These are phyloP conservation scores for Lithobates pipiens DNA, from an alignment of 2,797 vertebrate genomes.

Conservation along the genomic window DNA sequence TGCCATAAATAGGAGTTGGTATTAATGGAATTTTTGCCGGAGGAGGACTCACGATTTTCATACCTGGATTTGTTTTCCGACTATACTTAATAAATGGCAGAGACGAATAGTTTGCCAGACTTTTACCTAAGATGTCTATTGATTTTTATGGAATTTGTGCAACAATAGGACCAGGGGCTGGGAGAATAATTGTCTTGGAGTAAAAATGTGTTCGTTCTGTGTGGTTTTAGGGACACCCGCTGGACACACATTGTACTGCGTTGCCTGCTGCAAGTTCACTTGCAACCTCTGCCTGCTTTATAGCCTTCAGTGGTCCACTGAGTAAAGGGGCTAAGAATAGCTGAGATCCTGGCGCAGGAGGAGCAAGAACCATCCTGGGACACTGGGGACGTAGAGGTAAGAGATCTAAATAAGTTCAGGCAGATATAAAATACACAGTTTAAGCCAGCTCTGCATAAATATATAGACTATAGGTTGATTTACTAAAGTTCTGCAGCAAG, in stretches of 20 bases:
- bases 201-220: background rate
- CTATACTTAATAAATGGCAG: background rate
- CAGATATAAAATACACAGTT: no score
- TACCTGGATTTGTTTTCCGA: background rate
- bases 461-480: no score
- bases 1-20: background rate
- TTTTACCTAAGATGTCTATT: background rate
- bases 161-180: background rate
- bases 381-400: constrained; percentile 67
- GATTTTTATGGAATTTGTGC: background rate
- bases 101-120: background rate
- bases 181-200: background rate
- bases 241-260: background rate
- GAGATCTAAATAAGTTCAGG: background rate
- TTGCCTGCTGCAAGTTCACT: no score
- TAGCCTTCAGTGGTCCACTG: constrained; percentile 76
- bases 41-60: background rate
- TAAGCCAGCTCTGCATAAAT: no score
- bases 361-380: constrained; percentile 67
- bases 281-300: background rate
- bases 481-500: no score
- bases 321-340: constrained; percentile 77
- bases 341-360: constrained; percentile 77
- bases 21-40: background rate
- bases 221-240: constrained; percentile 3